Evolutionary conservation across 2,888 invertebrate species (phyloP), one percentile per base, ranked within the genome.

Genomic region (Lissocephala sabroskyi): DNA sequence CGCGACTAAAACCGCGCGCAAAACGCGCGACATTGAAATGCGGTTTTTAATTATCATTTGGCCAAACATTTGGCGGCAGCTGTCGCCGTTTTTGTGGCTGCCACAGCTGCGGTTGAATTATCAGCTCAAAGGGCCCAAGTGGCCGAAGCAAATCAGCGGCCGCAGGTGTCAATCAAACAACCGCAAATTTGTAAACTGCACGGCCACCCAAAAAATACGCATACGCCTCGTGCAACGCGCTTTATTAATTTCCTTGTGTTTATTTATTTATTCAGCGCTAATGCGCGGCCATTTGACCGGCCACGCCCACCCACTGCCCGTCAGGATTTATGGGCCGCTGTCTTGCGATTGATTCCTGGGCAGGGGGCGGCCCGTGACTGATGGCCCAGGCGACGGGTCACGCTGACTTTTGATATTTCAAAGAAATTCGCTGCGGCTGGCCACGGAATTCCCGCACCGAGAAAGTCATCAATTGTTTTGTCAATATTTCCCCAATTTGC

Each of bases 401-500:
- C 23, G 7, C 7, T 23, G 23, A 23, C 23, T 23, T 23, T 23
- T 23, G 23, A 23, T 23, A 3, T 23, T 35, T 35, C 14, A 9
- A 14, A 13, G n/a, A 14, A 35, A 35, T 35, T 3, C 35, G 13
- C n/a, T 14, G 23, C 7, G 23, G 23, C 23, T 5, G 23, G 4
- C 3, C 23, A 3, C 7, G 4, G 3, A 23, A 23, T 23, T 23
- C 4, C 4, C 23, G 4, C 7, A 23, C 3, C 7, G 23, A 23
- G 7, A 23, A 53, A 59, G 23, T 52, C 58, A 65, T 63, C 73
- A 75, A 75, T 71, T 71, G 71, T 71, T 71, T 71, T 75, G 71
- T 75, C 71, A 71, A 71, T 71, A 71, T 71, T 75, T 75, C 64
- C 58, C 62, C 71, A 67, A 71, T 71, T 71, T 56, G 54, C 63